Percentiles rank a stretch among this genome's conserved stretches.
Conservation (phyloP, 2,888 invertebrate species). For the Polylopha cassiicola region DNA sequence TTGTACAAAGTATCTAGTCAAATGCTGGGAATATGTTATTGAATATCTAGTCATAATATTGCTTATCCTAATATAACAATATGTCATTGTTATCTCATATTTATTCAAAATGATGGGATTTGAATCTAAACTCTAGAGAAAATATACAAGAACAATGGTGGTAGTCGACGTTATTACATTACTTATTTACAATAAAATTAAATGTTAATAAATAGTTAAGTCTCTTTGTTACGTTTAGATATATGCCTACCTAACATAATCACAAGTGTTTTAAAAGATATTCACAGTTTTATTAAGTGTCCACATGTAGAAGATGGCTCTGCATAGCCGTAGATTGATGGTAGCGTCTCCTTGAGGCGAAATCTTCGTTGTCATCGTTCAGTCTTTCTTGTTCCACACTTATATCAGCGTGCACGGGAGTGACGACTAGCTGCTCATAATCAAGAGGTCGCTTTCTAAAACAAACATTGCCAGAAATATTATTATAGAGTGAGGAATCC, state of each 20-base stretch:
- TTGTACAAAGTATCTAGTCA: too few relatives aligned
- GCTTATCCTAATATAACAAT: too few relatives aligned
- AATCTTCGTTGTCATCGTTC: conserved; percentile 97
- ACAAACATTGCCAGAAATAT: conserved; percentile 23
- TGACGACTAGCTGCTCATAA: conserved; percentile 91
- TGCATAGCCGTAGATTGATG: conserved; percentile 93
- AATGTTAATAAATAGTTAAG: conserved; percentile 18
- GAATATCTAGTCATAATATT: too few relatives aligned
- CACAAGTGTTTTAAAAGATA: too few relatives aligned
- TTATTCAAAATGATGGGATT: too few relatives aligned
- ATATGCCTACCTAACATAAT: too few relatives aligned
- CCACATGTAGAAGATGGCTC: conserved; percentile 79
- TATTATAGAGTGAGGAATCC: conserved; percentile 3
- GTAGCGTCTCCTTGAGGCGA: conserved; percentile 92
- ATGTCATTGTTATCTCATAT: too few relatives aligned
- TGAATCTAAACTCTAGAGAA: too few relatives aligned
- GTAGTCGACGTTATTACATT: too few relatives aligned
- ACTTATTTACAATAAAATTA: conserved; percentile 5
- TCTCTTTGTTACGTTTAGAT: conserved; percentile 15
- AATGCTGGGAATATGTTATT: too few relatives aligned
- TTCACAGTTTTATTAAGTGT: conserved; percentile 20
- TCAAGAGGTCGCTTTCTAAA: conserved; percentile 85
- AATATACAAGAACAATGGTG: too few relatives aligned
- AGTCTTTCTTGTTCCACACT: conserved; percentile 90
- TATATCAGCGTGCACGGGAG: conserved; percentile 87